A percentile compares a stretch with the other conserved stretches of the same genome.
These are phyloP conservation scores for Euphydryas editha DNA, from an alignment of 2,888 invertebrate genomes.

Conservation along the genomic window DNA sequence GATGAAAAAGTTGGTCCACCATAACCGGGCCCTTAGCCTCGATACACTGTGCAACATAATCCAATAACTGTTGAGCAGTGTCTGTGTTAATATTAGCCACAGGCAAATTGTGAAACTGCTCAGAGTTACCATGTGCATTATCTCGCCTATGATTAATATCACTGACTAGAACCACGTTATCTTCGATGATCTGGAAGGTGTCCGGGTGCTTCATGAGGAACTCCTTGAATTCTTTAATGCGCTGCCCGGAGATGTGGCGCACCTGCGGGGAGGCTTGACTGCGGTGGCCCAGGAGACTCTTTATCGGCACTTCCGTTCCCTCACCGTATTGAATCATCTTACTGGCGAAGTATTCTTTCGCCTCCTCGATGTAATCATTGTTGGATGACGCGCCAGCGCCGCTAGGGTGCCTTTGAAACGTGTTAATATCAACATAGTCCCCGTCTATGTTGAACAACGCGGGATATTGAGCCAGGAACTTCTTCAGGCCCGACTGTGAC, in stretches of 20 bases:
- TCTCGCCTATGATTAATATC: conserved; percentile 86
- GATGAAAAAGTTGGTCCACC: conserved; percentile 93
- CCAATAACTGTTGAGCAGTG: conserved; percentile 91
- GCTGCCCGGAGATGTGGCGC: conserved; percentile 96
- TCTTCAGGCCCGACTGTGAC: conserved; percentile 97
- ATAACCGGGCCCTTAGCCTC: conserved; percentile 92
- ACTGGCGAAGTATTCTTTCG: conserved; percentile 98
- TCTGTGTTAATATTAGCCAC: conserved; percentile 92
- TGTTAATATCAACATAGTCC: conserved; percentile 94
- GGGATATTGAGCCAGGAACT: conserved; percentile 98
- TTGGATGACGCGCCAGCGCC: conserved; percentile 86
- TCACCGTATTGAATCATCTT: conserved; percentile 98
- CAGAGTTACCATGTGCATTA: conserved; percentile 86
- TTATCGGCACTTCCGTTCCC: conserved; percentile 98
- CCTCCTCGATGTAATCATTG: conserved; percentile 96
- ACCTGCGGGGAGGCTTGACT: conserved; percentile 98
- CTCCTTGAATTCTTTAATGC: conserved; percentile 96
- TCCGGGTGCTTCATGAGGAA: conserved; percentile 93
- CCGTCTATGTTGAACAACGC: conserved; percentile 97
- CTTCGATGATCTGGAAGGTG: conserved; percentile 93
- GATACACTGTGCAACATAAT: conserved; percentile 92
- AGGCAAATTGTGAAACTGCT: conserved; percentile 87
- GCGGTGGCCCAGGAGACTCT: conserved; percentile 97
- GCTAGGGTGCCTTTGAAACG: conserved; percentile 86
- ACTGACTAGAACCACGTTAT: conserved; percentile 91